Conservation (phyloP, 1,140 invertebrate species). For the Episyrphus balteatus region DNA sequence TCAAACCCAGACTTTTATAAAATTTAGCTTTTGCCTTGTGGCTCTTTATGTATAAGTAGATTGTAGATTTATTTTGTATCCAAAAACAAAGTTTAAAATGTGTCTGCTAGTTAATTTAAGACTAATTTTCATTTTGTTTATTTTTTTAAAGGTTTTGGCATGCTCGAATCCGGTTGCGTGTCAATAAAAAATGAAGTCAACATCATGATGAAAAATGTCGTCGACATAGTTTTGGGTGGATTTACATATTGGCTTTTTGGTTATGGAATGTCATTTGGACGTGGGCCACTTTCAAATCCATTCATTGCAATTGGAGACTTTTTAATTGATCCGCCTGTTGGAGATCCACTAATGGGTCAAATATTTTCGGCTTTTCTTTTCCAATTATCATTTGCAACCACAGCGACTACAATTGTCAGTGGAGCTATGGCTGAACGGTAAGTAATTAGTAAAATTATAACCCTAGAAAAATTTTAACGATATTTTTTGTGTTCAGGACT, state of each 20-base stretch:
- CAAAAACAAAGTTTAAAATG: no score
- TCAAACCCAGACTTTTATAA: no score
- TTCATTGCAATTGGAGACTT: conserved; percentile 64
- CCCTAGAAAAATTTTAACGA: neutral
- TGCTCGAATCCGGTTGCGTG: conserved; percentile 85
- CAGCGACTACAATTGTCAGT: conserved; percentile 81
- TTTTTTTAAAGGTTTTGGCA: conserved; percentile 61
- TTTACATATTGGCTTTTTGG: conserved; percentile 89
- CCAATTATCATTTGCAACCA: conserved; percentile 82
- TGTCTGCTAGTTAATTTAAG: no score
- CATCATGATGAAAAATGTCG: conserved; percentile 95
- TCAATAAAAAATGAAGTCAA: conserved; percentile 91
- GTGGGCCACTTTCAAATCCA: conserved; percentile 54
- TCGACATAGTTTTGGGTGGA: conserved; percentile 82
- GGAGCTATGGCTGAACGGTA: conserved; percentile 84
- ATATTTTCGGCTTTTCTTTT: conserved; percentile 75
- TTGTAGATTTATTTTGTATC: no score
- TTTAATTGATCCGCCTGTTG: conserved; percentile 52
- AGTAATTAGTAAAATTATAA: conserved; percentile 3
- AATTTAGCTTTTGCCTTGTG: no score
- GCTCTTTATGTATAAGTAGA: no score
- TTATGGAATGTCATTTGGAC: conserved; percentile 82
- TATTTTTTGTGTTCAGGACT: conserved; percentile 39
- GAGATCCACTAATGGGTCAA: conserved; percentile 61
- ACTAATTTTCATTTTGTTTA: neutral